Base-by-base conservation (phyloP, 2,888 invertebrate species). In the Cistogaster globosa region DNA sequence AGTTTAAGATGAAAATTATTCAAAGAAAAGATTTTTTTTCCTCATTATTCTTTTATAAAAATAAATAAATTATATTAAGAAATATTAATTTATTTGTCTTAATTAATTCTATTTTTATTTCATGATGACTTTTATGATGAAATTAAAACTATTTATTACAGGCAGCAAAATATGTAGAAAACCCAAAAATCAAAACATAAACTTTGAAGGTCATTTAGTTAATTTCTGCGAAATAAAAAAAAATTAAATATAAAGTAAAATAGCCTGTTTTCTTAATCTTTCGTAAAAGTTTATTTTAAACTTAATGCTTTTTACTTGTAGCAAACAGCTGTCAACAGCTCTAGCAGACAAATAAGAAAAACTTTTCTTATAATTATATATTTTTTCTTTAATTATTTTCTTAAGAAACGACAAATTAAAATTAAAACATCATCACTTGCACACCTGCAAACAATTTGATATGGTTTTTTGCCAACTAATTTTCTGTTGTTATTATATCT, bases 391-490 rank as follows among this genome's bases (percentile, higher is more conserved):
- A 6, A 26, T 48, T 67, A 8, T n/a, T 26, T 69, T 65, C 42
- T 65, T 65, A 45, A 38, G 36, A 71, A 69, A 53, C 14, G 11
- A 11, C 22, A 22, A 62, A 79, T 85, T 75, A 48, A 78, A 78
- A 82, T 85, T 75, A 75, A 81, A 69, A 58, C 58, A 78, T 85
- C 85, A 85, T 79, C 85, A 85, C 78, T 79, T 81, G 42, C 71
- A 85, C 85, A 85, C 85, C 85, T 85, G 85, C 85, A 85, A 71
- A 74, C 57, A 74, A 80, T 76, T 76, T 69, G 58, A 69, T 58
- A 83, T 69, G 62, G 36, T 76, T 71, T n/a, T 58, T 58, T 69
- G 74, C 68, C 78, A 69, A 68, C 36, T 63, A 38, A 79, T 62
- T 83, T 77, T 51, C 12, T n/a, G 9, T 62, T 38, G 18, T 7